phyloP scores from a whole-genome alignment of 1,140 invertebrate species.

The Drosophila pallidifrons region DNA sequence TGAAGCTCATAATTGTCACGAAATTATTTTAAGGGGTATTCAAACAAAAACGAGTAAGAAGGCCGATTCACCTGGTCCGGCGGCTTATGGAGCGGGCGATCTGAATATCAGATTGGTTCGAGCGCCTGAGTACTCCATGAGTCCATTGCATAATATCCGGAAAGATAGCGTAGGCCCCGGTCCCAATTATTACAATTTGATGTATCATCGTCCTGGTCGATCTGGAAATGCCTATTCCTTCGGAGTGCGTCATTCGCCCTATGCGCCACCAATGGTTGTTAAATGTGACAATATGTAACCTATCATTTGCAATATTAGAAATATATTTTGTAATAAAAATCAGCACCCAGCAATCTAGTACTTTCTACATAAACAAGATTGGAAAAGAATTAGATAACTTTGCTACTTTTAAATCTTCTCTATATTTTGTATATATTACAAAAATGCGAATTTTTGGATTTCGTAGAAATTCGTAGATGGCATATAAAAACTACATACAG shows the following conservation, averaged over 20 bases:
- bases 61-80: constrained; percentile 87
- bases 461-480: too few species aligned
- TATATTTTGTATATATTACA: too few species aligned
- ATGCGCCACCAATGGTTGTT: constrained; percentile 80
- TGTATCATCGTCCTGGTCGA: constrained; percentile 75
- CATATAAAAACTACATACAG: too few species aligned
- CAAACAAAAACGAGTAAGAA: constrained; percentile 63
- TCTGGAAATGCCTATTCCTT: constrained; percentile 70
- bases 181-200: constrained; percentile 84
- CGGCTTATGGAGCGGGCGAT: constrained; percentile 85
- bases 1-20: background rate
- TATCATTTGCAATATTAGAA: constrained; percentile 66
- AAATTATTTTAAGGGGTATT: constrained; percentile 77
- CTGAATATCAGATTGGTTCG: constrained; percentile 75
- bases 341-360: background rate
- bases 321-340: constrained; percentile 47
- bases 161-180: constrained; percentile 76
- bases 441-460: too few species aligned
- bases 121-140: constrained; percentile 84
- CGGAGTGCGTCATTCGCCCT: constrained; percentile 67
- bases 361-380: too few species aligned
- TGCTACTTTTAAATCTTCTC: too few species aligned
- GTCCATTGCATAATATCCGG: constrained; percentile 25
- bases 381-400: too few species aligned
- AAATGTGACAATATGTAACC: constrained; percentile 79